These are phyloP conservation scores for Chrysemys picta DNA, from an alignment of 2,113 vertebrate genomes.

Conservation along the genomic window DNA sequence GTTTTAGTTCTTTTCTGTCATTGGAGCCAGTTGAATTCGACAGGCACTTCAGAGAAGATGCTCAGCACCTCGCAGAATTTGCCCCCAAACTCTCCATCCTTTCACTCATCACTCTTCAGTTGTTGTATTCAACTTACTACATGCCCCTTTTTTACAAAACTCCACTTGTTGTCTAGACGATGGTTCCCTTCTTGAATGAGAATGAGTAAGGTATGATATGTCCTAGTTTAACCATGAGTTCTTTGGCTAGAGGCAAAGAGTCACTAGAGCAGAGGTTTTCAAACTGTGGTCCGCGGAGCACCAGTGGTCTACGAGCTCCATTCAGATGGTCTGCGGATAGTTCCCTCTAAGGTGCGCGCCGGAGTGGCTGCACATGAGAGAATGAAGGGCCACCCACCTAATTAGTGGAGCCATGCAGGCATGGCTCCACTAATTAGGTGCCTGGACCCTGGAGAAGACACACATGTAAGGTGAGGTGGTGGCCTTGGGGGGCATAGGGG, in stretches of 20 bases:
- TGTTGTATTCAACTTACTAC: background rate
- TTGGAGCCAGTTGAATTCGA: background rate
- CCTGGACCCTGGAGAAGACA: no score
- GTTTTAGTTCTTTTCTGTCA: background rate
- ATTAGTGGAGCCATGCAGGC: no score
- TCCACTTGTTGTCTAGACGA: background rate
- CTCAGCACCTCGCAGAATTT: background rate
- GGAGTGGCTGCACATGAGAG: no score
- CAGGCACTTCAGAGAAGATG: background rate
- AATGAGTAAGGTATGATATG: background rate
- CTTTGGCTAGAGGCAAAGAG: background rate
- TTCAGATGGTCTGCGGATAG: no score
- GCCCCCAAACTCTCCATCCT: background rate
- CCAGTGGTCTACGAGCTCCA: no score
- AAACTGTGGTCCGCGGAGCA: no score
- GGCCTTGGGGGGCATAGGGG: no score
- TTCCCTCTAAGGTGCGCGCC: no score
- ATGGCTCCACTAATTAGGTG: no score
- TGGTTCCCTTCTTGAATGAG: background rate
- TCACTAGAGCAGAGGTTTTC: background rate
- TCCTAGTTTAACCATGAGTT: background rate
- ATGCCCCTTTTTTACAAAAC: background rate
- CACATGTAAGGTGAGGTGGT: no score
- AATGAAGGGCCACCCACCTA: no score
- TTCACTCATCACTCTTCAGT: background rate